Evolutionary conservation across 2,797 vertebrate genomes (phyloP).

Genomic region (Garrulus glandarius): DNA sequence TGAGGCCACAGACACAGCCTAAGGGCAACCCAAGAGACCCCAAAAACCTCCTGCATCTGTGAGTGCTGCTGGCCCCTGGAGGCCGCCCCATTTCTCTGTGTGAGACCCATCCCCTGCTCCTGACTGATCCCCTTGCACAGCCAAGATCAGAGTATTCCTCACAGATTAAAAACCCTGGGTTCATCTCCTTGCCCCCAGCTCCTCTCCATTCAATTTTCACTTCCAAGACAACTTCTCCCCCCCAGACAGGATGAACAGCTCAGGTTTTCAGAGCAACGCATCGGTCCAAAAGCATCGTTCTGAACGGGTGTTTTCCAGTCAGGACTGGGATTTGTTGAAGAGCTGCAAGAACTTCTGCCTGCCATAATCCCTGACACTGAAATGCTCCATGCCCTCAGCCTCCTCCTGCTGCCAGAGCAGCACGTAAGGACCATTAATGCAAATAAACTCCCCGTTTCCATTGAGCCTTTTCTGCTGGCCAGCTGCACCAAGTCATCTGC

Average conservation of each 20-base stretch:
- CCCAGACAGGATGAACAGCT: not conserved
- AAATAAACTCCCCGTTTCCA: not conserved
- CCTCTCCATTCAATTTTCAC: not conserved
- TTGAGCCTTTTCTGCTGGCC: not conserved
- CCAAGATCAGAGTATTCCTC: not conserved
- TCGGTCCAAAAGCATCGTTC: not conserved
- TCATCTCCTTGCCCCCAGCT: not conserved
- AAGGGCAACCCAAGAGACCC: not conserved
- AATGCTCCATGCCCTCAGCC: not conserved
- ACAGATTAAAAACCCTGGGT: not conserved
- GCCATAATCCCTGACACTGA: not conserved
- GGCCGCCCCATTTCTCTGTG: fast-evolving
- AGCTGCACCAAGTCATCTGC: conserved; percentile 16
- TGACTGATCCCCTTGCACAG: not conserved
- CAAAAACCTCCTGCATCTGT: not conserved
- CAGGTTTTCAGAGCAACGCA: not conserved
- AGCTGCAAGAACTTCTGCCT: not conserved
- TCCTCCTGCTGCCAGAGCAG: not conserved
- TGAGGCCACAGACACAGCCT: not conserved
- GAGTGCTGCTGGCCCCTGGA: not conserved
- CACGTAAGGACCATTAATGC: not conserved
- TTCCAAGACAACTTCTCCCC: not conserved
- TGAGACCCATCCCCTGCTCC: not conserved
- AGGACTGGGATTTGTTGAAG: not conserved
- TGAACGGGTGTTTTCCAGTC: not conserved